Evolutionary conservation across 2,797 vertebrate species (phyloP), one percentile per base, ranked within the genome.

Genomic region (Carduelis carduelis): DNA sequence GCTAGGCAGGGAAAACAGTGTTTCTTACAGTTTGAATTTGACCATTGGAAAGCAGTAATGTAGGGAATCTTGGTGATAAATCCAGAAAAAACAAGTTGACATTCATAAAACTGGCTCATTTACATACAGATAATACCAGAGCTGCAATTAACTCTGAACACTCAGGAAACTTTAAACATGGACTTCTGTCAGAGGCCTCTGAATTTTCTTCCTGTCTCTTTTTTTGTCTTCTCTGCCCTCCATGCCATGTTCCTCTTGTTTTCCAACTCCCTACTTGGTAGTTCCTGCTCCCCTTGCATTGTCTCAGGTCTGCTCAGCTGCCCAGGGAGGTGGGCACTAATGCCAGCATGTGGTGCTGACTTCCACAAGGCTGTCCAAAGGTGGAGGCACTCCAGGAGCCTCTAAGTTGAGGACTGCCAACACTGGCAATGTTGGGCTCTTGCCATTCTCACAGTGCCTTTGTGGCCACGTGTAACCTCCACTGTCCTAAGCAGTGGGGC

Each of bases 311-410:
- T 53, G 15, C 50, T 56, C 26, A 60, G 49, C 32, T 57, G 34
- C n/a, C 57, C 14, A 0, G 14, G 41, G 14, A 55, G 30, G 21
- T 63, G 41, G 23, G 47, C 22, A 5, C 30, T 11, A 7, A 18
- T 35, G 16, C 49, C 34, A 41, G 30, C 12, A 6, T 0, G 0
- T 30, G 35, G 8, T 4, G 1, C 39, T 66, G 64, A 8, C 32
- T 72, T 56, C 37, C 50, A n/a, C 28, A 15, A 39, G 64, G 43
- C 72, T 20, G 23, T 32, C 47, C 46, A 63, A 43, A 71, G n/a
- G 8, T 30, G 26, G 12, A 50, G 28, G 34, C 14, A 11, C 20
- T 64, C 7, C 30, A 47, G 79, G 32, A 82, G 24, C 13, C 23
- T 6, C 28, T 1, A 2, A 34, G 30, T 0, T 66, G 44, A 47